Evolutionary conservation across 2,113 vertebrate species (phyloP).

Genomic region (Neolamprologus fasciatus): DNA sequence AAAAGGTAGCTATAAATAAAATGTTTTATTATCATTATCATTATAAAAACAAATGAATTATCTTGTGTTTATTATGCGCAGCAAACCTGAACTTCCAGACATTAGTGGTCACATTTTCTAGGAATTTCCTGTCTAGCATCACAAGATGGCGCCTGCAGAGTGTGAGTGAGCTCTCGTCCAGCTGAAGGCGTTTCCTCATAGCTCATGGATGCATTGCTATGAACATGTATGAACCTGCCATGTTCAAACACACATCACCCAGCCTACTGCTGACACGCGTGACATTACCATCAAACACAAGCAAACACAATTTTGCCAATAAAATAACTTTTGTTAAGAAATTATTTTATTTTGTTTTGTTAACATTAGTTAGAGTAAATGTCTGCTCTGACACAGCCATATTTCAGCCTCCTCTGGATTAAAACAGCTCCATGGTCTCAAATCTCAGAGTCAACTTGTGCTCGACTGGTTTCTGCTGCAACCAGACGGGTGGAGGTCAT

Average conservation of each 20-base stretch:
- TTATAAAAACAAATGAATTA: background rate
- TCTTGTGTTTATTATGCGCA: background rate
- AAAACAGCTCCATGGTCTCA: background rate
- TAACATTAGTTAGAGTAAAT: fast-evolving
- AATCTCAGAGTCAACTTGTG: background rate
- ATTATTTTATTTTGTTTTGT: fast-evolving
- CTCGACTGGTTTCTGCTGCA: background rate
- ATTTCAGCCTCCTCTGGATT: background rate
- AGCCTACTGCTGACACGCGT: background rate
- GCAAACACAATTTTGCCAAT: background rate
- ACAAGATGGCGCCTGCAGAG: background rate
- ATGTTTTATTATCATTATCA: background rate
- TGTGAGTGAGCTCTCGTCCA: background rate
- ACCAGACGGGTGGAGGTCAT: background rate
- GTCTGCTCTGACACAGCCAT: background rate
- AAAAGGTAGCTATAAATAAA: background rate
- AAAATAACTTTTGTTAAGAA: background rate
- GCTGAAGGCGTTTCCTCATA: background rate
- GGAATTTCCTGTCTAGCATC: background rate
- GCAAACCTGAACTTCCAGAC: background rate
- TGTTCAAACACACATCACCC: background rate
- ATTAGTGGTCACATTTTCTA: background rate
- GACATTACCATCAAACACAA: fast-evolving
- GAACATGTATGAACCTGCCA: background rate
- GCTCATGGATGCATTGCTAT: background rate